Percentiles rank a stretch among this genome's conserved stretches.
phyloP scores from a whole-genome alignment of 2,113 vertebrate genomes.

The Serilophus lunatus region DNA sequence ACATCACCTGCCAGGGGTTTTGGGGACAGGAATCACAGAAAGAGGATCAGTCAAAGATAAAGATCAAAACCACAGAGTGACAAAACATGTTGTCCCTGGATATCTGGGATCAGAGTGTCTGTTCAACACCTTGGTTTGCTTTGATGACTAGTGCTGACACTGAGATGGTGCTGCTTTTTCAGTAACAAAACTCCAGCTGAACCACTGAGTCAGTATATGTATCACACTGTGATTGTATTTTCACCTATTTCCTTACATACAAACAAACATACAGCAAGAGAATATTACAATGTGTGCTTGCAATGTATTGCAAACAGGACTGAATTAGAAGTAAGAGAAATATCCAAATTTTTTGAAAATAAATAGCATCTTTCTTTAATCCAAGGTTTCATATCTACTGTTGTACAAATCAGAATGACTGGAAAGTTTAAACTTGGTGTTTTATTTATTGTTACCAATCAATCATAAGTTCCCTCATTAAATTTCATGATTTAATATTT shows the following conservation, averaged over 20 bases:
- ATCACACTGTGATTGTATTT: neutral
- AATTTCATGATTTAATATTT: neutral
- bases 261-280: neutral
- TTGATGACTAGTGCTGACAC: slow-evolving; percentile 31
- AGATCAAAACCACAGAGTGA: slow-evolving; percentile 55
- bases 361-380: neutral
- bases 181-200: slow-evolving; percentile 6
- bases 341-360: neutral
- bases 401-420: neutral
- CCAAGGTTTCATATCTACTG: neutral
- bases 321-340: neutral
- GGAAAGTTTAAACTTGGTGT: neutral
- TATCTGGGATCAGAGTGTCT: slow-evolving; percentile 49
- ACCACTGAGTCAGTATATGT: neutral
- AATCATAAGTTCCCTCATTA: neutral
- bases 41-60: slow-evolving; percentile 54
- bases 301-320: neutral
- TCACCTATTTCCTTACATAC: neutral
- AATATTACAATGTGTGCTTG: neutral
- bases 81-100: slow-evolving; percentile 45
- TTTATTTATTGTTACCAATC: neutral
- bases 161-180: slow-evolving; percentile 30
- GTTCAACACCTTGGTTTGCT: slow-evolving; percentile 59
- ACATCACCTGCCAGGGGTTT: slow-evolving; percentile 28
- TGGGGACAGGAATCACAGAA: slow-evolving; percentile 52